Evolutionary conservation across 2,888 invertebrate species (phyloP).

Genomic region (Dynastes tityus): DNA sequence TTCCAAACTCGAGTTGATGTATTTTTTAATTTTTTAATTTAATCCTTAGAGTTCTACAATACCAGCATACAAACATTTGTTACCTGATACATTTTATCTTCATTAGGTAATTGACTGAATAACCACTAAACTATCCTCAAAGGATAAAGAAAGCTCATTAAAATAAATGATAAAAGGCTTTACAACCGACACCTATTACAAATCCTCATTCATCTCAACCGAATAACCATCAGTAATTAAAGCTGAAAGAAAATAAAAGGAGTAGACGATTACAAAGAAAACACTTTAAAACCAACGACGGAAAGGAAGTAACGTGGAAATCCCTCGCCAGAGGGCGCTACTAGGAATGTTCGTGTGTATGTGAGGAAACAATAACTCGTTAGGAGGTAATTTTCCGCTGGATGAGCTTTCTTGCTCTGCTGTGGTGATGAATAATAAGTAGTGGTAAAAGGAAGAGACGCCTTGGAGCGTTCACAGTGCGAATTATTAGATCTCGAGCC

Average conservation of each 20-base stretch:
- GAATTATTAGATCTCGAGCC: conserved; percentile 34
- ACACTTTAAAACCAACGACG: conserved; percentile 25
- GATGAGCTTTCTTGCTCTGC: conserved; percentile 45
- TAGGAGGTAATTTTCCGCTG: conserved; percentile 47
- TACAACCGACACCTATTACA: background rate
- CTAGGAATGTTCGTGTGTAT: conserved; percentile 10
- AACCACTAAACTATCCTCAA: no score
- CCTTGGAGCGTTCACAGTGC: conserved; percentile 23
- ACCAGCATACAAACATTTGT: no score
- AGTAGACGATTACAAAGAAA: conserved; percentile 18
- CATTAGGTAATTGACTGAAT: no score
- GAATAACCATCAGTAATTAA: conserved; percentile 27
- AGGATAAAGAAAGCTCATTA: background rate
- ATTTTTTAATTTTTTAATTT: no score
- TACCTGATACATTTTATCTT: no score
- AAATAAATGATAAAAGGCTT: background rate
- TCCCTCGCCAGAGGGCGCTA: background rate
- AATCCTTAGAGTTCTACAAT: no score
- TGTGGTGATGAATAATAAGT: conserved; percentile 45
- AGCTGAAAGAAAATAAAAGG: background rate
- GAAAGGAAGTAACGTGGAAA: background rate
- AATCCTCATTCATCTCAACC: background rate
- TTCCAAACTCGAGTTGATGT: no score
- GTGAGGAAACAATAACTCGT: conserved; percentile 47
- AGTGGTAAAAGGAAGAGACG: conserved; percentile 43